Evolutionary conservation across 2,888 invertebrate species (phyloP), one percentile per base, ranked within the genome.

Genomic region (Masnerella sp.): DNA sequence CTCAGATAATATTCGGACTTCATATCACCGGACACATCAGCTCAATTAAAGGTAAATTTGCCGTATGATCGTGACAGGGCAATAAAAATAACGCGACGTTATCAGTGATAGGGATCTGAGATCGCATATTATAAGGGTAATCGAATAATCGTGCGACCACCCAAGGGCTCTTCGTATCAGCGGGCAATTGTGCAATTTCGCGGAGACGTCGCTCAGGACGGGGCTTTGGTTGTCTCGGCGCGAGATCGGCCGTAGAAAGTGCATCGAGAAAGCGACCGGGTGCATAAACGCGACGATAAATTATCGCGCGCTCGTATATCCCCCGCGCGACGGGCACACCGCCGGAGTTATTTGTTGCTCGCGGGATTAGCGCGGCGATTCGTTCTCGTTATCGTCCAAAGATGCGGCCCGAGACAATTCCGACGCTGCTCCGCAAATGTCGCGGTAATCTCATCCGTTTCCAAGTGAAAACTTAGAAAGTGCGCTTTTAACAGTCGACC

Each of bases 261-360:
- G 83, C 83, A 82, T 81, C 82, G 84, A 80, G 86, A 86, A 86
- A 86, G 85, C 83, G 82, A 80, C 78, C 79, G 71, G 81, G 80
- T 78, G 80, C 79, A 82, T 83, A 82, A 84, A 82, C 78, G 80
- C 79, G 80, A 75, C 79, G 76, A 83, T 86, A 85, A 86, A 86
- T 86, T 86, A 85, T 83, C 77, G 77, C 78, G n/a, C 77, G 74
- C 69, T 47, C 64, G 30, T 74, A 49, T 69, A 65, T 47, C 47
- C 52, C 54, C 51, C 45, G 59, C 59, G 34, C n/a, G n/a, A n/a
- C n/a, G n/a, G n/a, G n/a, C n/a, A n/a, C n/a, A n/a, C n/a, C n/a
- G 59, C n/a, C 43, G 40, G 58, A 58, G 67, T 72, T 70, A 65
- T 69, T 70, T 70, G 58, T 70, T 69, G 47, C 61, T 61, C 61